Base-by-base conservation (phyloP, 2,113 vertebrate species). In the Sigmodon hispidus region DNA sequence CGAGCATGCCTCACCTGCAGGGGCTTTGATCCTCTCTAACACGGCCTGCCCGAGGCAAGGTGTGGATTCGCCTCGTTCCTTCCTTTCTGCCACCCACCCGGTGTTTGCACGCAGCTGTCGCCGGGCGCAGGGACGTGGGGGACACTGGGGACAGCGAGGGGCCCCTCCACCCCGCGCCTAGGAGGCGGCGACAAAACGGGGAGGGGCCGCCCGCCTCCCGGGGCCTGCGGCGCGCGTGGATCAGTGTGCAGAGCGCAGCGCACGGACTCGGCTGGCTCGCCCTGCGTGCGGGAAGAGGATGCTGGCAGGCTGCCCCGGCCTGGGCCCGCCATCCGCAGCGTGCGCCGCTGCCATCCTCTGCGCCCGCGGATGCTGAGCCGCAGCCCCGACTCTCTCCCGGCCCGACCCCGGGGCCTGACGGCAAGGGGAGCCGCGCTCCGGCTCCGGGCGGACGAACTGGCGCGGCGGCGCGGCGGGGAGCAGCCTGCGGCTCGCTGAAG, bases 191-290 rank as follows among this genome's bases (percentile, higher is more conserved):
- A 79, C 97, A 86, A n/a, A 24, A 70, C 93, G 40, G 93, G 86
- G 91, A 48, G 89, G 94, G 83, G 93, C 70, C 91, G 50, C 75
- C 92, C 86, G 91, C 91, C 95, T 83, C 87, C 89, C 36, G 67
- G 97, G 94, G 97, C 96, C 93, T 86, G 96, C 76, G 85, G 94
- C 89, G 96, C 96, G 94, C 94, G 96, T 88, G 94, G 94, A 89
- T 94, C 59, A 61, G 92, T 57, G 95, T 77, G 93, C 91, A 31
- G 90, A 91, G 88, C 86, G 91, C 93, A 34, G 95, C 90, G 86
- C 94, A 85, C 79, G 52, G 87, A 90, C 93, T 94, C 83, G 88
- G 93, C 83, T 57, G 92, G 72, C 85, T 87, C 3, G 89, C 91
- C 87, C 55, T 11, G 85, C 80, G 63, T 79, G 90, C 89, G 63